These are phyloP conservation scores for Chionodraco myersi DNA, from an alignment of 2,113 vertebrate species.

Conservation along the genomic window DNA sequence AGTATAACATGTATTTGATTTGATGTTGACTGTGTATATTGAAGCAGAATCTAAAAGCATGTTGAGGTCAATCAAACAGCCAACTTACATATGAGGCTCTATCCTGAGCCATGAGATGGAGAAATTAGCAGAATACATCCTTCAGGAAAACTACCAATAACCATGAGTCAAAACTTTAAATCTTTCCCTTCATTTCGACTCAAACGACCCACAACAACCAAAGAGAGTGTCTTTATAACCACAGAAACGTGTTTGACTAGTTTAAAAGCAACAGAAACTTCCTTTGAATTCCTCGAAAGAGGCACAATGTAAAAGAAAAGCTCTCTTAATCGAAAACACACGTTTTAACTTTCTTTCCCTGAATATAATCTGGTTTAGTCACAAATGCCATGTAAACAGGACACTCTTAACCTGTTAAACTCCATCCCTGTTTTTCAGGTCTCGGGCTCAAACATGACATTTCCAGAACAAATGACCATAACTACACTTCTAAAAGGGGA, in stretches of 20 bases:
- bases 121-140: not conserved
- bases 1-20: not conserved
- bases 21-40: constrained; percentile 10
- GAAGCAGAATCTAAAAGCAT: not conserved
- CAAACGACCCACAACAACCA: not conserved
- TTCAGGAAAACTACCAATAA: not conserved
- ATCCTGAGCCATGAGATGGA: not conserved
- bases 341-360: not conserved
- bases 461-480: too few species aligned
- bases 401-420: not conserved
- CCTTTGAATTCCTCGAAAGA: constrained; percentile 31
- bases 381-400: not conserved
- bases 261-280: not conserved
- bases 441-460: too few species aligned
- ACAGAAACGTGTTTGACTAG: not conserved
- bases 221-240: not conserved
- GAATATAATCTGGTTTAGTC: not conserved
- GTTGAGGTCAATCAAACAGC: constrained; percentile 26
- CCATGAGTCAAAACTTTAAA: not conserved
- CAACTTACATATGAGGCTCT: not conserved
- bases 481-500: too few species aligned
- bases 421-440: too few species aligned
- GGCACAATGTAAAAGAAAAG: not conserved
- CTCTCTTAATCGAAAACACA: constrained; percentile 4
- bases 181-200: not conserved